Conservation (phyloP, 2,113 vertebrate genomes). For the Coptodon bakossiorum region DNA sequence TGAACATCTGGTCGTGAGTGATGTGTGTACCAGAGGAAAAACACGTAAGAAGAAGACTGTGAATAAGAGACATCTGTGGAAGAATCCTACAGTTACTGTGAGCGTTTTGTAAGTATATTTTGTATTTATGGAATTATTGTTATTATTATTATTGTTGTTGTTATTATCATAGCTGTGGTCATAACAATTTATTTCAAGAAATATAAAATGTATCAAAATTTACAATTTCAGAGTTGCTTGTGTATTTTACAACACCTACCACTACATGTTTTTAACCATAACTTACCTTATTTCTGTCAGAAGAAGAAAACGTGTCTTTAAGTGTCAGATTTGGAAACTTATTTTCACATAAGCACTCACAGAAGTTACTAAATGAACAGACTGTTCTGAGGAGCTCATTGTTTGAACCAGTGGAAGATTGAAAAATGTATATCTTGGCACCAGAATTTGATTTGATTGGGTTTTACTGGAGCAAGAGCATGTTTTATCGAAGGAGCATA, state of each 20-base stretch:
- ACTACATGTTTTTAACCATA: neutral
- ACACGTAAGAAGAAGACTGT: neutral
- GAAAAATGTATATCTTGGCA: neutral
- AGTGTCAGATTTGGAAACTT: neutral
- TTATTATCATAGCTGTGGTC: neutral
- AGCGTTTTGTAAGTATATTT: conserved; percentile 4
- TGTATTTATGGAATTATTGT: neutral
- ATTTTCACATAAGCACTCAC: neutral
- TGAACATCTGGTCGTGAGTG: conserved; percentile 42
- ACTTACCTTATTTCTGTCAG: neutral
- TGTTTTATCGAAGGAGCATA: neutral
- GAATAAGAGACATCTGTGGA: neutral
- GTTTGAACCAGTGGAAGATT: neutral
- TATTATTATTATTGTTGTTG: neutral
- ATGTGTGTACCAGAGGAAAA: neutral
- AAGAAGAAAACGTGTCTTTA: neutral
- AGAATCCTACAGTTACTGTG: neutral
- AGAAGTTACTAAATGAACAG: neutral
- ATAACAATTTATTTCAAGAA: neutral
- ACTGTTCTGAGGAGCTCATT: neutral
- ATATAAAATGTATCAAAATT: neutral
- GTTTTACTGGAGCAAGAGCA: neutral
- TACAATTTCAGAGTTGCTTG: neutral
- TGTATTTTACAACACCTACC: neutral
- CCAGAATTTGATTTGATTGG: neutral